Percentiles rank a stretch among this genome's conserved stretches.
phyloP scores from a whole-genome alignment of 2,113 vertebrate genomes.

The Hystrix brachyura region DNA sequence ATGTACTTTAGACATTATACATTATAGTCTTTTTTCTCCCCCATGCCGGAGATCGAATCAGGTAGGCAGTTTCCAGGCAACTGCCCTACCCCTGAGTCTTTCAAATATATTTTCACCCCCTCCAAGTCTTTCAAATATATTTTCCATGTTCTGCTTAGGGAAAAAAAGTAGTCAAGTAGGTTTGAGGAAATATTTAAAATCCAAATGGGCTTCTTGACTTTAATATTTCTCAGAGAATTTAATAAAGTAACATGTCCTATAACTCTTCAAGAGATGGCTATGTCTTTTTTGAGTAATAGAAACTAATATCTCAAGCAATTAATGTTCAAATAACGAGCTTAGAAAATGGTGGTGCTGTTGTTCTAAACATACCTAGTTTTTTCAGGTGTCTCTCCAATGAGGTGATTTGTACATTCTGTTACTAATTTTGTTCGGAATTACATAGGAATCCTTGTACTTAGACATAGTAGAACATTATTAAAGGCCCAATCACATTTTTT shows the following conservation, averaged over 20 bases:
- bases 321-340: not conserved
- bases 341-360: not conserved
- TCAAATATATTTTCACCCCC: not conserved
- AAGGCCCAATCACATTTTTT: not conserved
- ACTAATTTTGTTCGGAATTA: not conserved
- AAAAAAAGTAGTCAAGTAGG: not conserved
- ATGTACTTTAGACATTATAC: not conserved
- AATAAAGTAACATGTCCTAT: not conserved
- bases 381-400: conserved; percentile 3
- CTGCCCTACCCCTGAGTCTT: not conserved
- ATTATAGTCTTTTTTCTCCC: not conserved
- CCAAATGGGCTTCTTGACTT: conserved; percentile 6
- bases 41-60: not conserved
- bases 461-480: not conserved
- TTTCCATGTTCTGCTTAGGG: not conserved
- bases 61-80: not conserved
- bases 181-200: conserved; percentile 55
- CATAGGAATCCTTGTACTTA: not conserved
- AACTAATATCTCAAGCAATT: conserved; percentile 38
- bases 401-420: not conserved
- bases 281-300: not conserved
- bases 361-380: not conserved
- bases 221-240: not conserved
- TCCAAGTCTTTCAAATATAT: not conserved
- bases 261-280: not conserved